Conservation (phyloP, 2,797 vertebrate species). For the Danio choprae region DNA sequence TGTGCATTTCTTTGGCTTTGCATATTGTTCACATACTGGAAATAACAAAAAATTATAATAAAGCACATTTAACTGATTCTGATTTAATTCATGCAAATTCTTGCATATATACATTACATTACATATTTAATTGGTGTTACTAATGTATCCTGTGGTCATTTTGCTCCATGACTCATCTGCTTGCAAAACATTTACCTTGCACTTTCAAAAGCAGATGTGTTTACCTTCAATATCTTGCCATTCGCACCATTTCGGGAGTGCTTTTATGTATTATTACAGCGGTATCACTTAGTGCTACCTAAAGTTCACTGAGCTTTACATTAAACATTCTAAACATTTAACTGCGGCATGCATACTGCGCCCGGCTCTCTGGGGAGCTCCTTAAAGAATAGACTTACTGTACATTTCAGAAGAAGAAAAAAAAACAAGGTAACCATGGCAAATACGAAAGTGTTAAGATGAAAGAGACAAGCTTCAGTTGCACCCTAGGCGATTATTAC, state of each 20-base stretch:
- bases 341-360: neutral
- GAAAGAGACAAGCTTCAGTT: conserved; percentile 53
- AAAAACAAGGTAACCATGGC: conserved; percentile 21
- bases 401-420: neutral
- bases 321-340: conserved; percentile 16
- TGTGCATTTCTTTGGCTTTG: too few relatives aligned
- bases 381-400: conserved; percentile 18
- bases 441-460: conserved; percentile 29
- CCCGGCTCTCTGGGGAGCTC: conserved; percentile 19
- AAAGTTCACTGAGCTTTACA: conserved; percentile 18
- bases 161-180: neutral
- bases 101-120: too few relatives aligned
- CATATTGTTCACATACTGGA: too few relatives aligned
- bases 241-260: too few relatives aligned
- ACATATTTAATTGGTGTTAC: neutral
- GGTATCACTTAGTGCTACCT: neutral
- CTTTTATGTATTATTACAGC: neutral
- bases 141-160: too few relatives aligned
- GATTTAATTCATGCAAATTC: too few relatives aligned
- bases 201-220: neutral
- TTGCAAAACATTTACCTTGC: neutral
- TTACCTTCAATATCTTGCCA: neutral
- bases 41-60: too few relatives aligned
- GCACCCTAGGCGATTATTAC: conserved; percentile 27
- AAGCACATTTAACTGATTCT: too few relatives aligned